Conservation (phyloP, 1,140 invertebrate genomes). For the Hirudo medicinalis region DNA sequence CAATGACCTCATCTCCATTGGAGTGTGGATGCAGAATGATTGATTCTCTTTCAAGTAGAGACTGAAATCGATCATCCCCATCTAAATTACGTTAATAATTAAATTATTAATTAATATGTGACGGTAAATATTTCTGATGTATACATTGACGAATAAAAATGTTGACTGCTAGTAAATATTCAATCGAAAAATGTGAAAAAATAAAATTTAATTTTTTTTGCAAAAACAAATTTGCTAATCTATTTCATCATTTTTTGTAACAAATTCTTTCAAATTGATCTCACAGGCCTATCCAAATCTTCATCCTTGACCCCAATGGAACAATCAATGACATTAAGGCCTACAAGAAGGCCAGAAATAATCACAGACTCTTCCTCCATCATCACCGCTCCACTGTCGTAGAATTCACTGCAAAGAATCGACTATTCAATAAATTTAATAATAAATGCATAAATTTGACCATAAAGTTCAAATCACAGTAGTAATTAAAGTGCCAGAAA, state of each 20-base stretch:
- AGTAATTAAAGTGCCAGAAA: too few species aligned
- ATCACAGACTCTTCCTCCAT: slow-evolving; percentile 87
- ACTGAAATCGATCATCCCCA: slow-evolving; percentile 91
- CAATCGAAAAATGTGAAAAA: too few species aligned
- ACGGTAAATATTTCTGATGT: neutral
- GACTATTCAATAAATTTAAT: too few species aligned
- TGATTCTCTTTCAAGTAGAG: slow-evolving; percentile 67
- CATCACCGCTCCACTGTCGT: slow-evolving; percentile 86
- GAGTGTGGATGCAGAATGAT: neutral
- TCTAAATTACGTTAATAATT: slow-evolving; percentile 53
- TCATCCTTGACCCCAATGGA: slow-evolving; percentile 97
- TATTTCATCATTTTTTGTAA: neutral
- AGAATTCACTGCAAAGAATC: slow-evolving; percentile 58
- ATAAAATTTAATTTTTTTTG: too few species aligned
- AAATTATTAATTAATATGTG: too few species aligned
- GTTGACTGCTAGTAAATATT: too few species aligned
- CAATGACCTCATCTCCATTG: slow-evolving; percentile 20
- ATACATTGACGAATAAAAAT: neutral
- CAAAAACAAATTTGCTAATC: neutral
- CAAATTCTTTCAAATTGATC: slow-evolving; percentile 18
- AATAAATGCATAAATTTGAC: too few species aligned
- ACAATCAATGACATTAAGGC: slow-evolving; percentile 93
- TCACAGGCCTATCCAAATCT: slow-evolving; percentile 61
- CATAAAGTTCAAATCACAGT: slow-evolving; percentile 13
- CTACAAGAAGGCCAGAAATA: slow-evolving; percentile 81